Evolutionary conservation across 2,797 vertebrate genomes (phyloP), one percentile per base, ranked within the genome.

Genomic region (Argyrosomus regius): DNA sequence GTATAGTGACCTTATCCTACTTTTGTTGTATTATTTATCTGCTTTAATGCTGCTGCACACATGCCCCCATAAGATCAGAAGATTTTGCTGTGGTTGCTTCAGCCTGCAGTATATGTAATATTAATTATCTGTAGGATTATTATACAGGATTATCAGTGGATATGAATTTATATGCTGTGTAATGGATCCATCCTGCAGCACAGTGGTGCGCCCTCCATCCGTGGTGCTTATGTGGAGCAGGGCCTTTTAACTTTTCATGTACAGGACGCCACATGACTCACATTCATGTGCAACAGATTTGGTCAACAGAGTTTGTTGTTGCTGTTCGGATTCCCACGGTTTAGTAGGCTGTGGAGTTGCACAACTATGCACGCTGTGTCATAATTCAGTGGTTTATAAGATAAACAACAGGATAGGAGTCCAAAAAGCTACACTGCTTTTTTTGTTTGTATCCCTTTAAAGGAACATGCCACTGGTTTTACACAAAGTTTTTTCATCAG

Each of bases 1-100:
- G 43, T 9, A 39, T 39, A 24, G 26, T 62, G 68, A 83, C 48
- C 66, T 64, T 78, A 60, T 78, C 60, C 48, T 16, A 57, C 63
- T 75, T 68, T 39, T 52, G 46, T n/a, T 83, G 26, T 49, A 57
- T 77, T 75, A 78, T 83, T 78, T 61, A 77, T 78, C 48, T 70
- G 46, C 22, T 24, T 16, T 43, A 39, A 48, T 54, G 43, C 58
- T 65, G 48, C 72, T 10, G 28, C 35, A 35, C 35, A 35, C 35
- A 35, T 35, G 12, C 13, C 13, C n/a, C n/a, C n/a, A n/a, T n/a
- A n/a, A n/a, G n/a, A n/a, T n/a, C n/a, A n/a, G n/a, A n/a, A n/a
- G n/a, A n/a, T n/a, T 69, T 62, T 73, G 28, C 43, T 16, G 39
- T 71, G 13, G 8, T 14, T 67, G 65, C 9, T 52, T 39, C 17